These are phyloP conservation scores for Drosophila anomalata DNA, from an alignment of 2,888 invertebrate genomes.

Conservation along the genomic window DNA sequence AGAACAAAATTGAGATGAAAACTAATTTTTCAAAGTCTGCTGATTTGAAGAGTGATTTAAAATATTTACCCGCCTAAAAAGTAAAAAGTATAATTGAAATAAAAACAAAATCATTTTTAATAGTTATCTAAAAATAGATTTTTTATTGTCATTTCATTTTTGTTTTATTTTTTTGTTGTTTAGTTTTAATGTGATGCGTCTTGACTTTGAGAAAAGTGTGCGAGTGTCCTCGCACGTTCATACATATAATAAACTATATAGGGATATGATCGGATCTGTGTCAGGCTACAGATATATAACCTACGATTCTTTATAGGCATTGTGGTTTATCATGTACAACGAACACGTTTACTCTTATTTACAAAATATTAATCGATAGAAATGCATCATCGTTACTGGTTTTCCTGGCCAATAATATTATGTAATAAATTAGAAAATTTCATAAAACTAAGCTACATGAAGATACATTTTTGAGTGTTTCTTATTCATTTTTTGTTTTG, in stretches of 20 bases:
- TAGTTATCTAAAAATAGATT: conserved; percentile 45
- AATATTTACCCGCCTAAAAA: too few relatives aligned
- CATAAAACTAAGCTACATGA: conserved; percentile 70
- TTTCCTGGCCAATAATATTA: conserved; percentile 64
- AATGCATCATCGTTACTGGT: conserved; percentile 58
- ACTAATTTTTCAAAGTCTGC: too few relatives aligned
- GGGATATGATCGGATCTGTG: conserved; percentile 37
- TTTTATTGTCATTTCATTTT: conserved; percentile 42
- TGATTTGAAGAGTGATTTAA: background rate
- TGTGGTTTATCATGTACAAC: conserved; percentile 59
- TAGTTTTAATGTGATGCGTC: conserved; percentile 40
- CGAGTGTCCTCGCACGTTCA: conserved; percentile 35
- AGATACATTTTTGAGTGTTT: conserved; percentile 33
- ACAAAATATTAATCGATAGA: conserved; percentile 74
- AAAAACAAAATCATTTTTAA: conserved; percentile 18
- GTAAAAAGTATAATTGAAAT: background rate
- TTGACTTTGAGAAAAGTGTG: conserved; percentile 66
- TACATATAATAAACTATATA: conserved; percentile 47
- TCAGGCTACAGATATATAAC: conserved; percentile 20
- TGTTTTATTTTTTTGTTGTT: conserved; percentile 22
- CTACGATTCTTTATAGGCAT: conserved; percentile 39
- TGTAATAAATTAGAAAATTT: conserved; percentile 75
- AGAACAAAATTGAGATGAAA: too few relatives aligned
- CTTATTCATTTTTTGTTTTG: conserved; percentile 2
- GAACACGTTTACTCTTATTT: conserved; percentile 73